Conservation (phyloP, 2,113 vertebrate species). For the Python bivittatus region DNA sequence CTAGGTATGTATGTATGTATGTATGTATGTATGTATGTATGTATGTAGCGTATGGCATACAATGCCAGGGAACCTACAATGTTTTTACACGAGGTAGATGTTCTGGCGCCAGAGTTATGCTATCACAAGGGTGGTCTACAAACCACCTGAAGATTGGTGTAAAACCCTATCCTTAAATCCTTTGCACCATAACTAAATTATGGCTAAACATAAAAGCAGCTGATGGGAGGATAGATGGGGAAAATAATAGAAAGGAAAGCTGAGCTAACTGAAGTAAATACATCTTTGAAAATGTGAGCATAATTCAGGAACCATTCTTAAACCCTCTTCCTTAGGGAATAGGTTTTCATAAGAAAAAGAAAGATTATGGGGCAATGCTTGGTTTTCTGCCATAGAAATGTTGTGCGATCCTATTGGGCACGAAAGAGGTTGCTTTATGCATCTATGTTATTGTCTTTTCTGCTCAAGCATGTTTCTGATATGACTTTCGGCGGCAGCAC, state of each 20-base stretch:
- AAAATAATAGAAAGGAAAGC: neutral
- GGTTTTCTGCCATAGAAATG: neutral
- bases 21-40: no score
- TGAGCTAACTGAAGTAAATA: neutral
- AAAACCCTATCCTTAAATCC: neutral
- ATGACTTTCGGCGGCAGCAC: no score
- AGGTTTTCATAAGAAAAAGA: neutral
- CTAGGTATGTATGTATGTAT: no score
- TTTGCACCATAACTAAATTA: neutral
- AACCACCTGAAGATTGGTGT: neutral
- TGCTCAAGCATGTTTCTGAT: neutral
- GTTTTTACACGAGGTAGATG: no score
- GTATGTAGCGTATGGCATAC: no score
- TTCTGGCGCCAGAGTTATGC: neutral
- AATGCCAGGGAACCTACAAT: no score
- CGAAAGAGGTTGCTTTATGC: neutral
- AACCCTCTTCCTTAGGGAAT: neutral
- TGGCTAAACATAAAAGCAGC: neutral
- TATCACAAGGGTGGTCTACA: neutral
- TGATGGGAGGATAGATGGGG: neutral
- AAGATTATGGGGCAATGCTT: neutral
- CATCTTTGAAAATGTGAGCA: neutral
- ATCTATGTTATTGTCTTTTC: neutral
- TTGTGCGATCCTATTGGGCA: neutral
- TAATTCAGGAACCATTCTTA: neutral